phyloP scores from a whole-genome alignment of 1,140 invertebrate genomes.

The Cydia strobilella region DNA sequence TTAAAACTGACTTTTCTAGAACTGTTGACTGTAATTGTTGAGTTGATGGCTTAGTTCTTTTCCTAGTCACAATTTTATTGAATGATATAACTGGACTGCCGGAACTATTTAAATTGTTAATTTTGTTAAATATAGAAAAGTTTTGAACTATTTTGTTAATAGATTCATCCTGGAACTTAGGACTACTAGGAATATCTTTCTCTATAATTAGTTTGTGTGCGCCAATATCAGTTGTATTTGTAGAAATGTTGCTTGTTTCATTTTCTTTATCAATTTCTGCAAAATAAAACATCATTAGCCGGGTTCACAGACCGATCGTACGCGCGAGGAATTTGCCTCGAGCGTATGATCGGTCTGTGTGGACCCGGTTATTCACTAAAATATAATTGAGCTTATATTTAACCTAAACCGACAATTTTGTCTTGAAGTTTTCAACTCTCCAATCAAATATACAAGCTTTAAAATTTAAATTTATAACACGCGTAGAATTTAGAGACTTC shows the following conservation, averaged over 20 bases:
- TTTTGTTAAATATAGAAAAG: constrained; percentile 48
- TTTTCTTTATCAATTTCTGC: constrained; percentile 71
- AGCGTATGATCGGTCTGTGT: no score
- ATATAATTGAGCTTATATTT: not conserved
- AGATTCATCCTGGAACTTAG: constrained; percentile 51
- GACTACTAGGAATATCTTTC: constrained; percentile 42
- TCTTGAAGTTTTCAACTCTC: not conserved
- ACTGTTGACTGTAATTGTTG: constrained; percentile 41
- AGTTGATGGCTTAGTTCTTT: constrained; percentile 20
- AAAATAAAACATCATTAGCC: constrained; percentile 41
- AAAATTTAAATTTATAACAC: no score
- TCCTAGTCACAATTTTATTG: constrained; percentile 38
- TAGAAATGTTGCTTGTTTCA: constrained; percentile 38
- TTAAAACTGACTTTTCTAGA: constrained; percentile 53
- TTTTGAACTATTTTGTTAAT: constrained; percentile 60
- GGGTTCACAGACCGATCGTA: no score
- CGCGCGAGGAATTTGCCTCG: no score
- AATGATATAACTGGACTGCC: constrained; percentile 20
- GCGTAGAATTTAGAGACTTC: no score
- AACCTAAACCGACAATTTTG: not conserved
- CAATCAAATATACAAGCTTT: no score
- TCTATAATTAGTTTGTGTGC: constrained; percentile 60
- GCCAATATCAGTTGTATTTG: constrained; percentile 55
- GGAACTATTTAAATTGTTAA: constrained; percentile 22
- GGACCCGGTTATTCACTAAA: no score